Percentiles rank a stretch among this genome's conserved stretches.
Conservation (phyloP, 2,888 invertebrate genomes). For the Cyrtodaria siliqua region DNA sequence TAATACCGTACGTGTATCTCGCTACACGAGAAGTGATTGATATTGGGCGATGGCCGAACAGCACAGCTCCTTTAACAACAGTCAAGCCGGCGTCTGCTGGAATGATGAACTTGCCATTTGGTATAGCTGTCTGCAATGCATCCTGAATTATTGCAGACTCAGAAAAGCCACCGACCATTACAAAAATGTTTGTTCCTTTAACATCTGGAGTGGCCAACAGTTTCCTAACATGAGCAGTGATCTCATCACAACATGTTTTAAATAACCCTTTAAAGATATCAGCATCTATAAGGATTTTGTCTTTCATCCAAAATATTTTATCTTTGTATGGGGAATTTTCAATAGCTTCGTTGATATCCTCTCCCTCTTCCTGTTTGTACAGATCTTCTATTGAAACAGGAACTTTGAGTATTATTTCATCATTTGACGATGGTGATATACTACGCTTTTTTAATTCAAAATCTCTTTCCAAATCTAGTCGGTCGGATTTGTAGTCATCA, state of each 20-base stretch:
- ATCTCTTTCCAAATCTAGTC: too few species aligned
- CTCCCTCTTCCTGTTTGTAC: not conserved
- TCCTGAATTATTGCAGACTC: constrained; percentile 17
- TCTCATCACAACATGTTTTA: too few species aligned
- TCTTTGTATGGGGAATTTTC: not conserved
- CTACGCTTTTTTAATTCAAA: too few species aligned
- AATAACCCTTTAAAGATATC: not conserved
- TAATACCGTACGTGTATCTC: constrained; percentile 8
- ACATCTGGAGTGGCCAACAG: not conserved
- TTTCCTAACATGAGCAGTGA: constrained; percentile 2
- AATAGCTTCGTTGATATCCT: not conserved
- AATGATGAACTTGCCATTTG: constrained; percentile 4
- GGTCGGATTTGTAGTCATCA: too few species aligned
- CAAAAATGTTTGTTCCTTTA: constrained; percentile 2
- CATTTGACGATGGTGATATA: too few species aligned
- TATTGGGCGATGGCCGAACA: constrained; percentile 16
- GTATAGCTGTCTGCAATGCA: constrained; percentile 4
- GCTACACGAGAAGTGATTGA: constrained; percentile 7
- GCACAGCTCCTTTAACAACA: constrained; percentile 30
- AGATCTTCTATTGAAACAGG: not conserved
- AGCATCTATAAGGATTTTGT: not conserved
- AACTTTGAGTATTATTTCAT: not conserved
- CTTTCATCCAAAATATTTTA: not conserved
- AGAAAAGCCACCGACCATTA: constrained; percentile 35
- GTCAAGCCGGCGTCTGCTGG: constrained; percentile 22